Percentiles rank a stretch among this genome's conserved stretches.
Evolutionary conservation across 2,113 vertebrate species (phyloP).

Genomic region (Blennius ocellaris): DNA sequence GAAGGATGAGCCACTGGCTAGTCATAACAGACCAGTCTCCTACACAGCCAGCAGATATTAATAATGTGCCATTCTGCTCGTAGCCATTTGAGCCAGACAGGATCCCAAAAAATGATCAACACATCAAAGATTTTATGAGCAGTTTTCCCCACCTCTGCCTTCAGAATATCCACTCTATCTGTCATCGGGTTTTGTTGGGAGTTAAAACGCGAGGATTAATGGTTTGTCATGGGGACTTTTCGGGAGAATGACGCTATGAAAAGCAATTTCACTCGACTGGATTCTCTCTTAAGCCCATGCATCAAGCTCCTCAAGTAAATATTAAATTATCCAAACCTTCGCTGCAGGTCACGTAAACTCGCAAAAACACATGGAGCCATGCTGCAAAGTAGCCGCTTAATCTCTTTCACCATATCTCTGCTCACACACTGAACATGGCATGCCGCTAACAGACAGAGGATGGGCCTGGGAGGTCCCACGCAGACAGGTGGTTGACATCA

Average conservation of each 20-base stretch:
- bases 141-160: conserved; percentile 1
- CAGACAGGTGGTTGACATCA: conserved; percentile 81
- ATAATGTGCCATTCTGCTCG: conserved; percentile 2
- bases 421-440: conserved; percentile 66
- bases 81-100: conserved; percentile 14
- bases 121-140: conserved; percentile 17
- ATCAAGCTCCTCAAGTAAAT: conserved; percentile 33
- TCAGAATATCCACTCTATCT: conserved; percentile 4
- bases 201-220: conserved; percentile 17
- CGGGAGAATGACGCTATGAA: conserved; percentile 28
- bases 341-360: conserved; percentile 28
- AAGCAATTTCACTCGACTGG: conserved; percentile 45
- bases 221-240: conserved; percentile 12
- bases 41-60: conserved; percentile 17
- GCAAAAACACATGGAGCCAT: conserved; percentile 36
- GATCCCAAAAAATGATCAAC: conserved; percentile 1
- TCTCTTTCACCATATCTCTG: conserved; percentile 63
- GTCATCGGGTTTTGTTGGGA: conserved; percentile 18
- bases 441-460: conserved; percentile 74
- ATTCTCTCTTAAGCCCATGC: conserved; percentile 2
- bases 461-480: conserved; percentile 77
- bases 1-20: conserved; percentile 35
- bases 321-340: conserved; percentile 40
- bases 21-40: conserved; percentile 33
- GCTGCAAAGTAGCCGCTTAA: conserved; percentile 48